Base-by-base conservation (phyloP, 2,797 vertebrate genomes). In the Prunella strophiata region DNA sequence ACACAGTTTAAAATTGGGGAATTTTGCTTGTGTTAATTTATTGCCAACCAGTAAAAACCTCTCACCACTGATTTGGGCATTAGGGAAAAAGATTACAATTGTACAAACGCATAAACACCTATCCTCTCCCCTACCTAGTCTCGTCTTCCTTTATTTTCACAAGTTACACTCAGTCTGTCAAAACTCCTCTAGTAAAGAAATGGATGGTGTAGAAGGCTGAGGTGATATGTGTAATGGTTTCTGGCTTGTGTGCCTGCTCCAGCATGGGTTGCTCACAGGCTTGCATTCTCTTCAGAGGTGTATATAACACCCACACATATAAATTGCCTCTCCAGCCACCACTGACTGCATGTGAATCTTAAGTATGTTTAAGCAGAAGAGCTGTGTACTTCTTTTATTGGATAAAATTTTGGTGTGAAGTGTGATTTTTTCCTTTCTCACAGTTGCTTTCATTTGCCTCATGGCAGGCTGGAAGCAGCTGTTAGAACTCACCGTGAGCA, bases 401-500 rank as follows among this genome's bases (percentile, higher is more conserved):
- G 43, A 79, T 87, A 57, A 87, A 57, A 72, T 43, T 79, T 72
- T 87, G 27, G 22, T 63, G 36, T 78, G 26, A 78, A 63, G 50
- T 36, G 13, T 36, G 34, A 10, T 36, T 51, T 65, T 65, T 72
- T 72, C 47, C n/a, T 80, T 88, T 66, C 23, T 59, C 52, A 66
- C 52, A 58, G 59, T 66, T 79, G 58, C 27, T 72, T 72, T 79
- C 67, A 65, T 86, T 80, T 88, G 38, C 52, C 45, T 80, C 45
- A 73, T 45, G 38, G n/a, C 59, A 73, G 7, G 38, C 59, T 80
- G 52, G 52, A 88, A 80, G 51, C 59, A 73, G 45, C 45, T 88
- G 32, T 40, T 62, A 42, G 82, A 89, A 91, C 50, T 78, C 78
- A 77, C 70, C 71, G 82, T 25, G 54, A 96, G 89, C 91, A 93